Percentiles rank a stretch among this genome's conserved stretches.
These are phyloP conservation scores for Drosophila santomea DNA, from an alignment of 1,140 invertebrate species.

Conservation along the genomic window DNA sequence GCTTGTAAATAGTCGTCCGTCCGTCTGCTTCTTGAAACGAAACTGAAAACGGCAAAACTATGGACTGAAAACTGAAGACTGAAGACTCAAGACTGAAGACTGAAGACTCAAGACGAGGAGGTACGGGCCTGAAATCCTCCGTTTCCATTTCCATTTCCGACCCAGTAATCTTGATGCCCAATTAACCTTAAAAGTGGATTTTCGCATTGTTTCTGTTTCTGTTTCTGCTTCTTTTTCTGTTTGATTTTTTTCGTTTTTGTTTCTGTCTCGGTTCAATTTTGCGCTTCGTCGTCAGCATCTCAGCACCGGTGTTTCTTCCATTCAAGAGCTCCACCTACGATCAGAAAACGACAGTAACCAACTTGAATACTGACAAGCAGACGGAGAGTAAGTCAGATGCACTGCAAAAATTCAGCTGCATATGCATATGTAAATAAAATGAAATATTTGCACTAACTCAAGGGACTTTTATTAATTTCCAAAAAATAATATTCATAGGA, in stretches of 20 bases:
- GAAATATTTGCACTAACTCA: too few species aligned
- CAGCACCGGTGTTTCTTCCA: slow-evolving; percentile 43
- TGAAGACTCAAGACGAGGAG: slow-evolving; percentile 22
- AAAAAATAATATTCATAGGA: too few species aligned
- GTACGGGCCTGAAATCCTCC: slow-evolving; percentile 51
- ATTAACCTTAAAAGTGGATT: slow-evolving; percentile 85
- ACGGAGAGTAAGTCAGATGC: slow-evolving; percentile 17
- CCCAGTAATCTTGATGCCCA: slow-evolving; percentile 85
- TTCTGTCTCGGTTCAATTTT: slow-evolving; percentile 36
- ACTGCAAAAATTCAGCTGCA: slow-evolving; percentile 1
- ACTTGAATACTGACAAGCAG: slow-evolving; percentile 40
- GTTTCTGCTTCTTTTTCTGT: background rate
- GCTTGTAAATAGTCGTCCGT: slow-evolving; percentile 67
- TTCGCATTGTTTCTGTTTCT: slow-evolving; percentile 76
- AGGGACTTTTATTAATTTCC: too few species aligned
- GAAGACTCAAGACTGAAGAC: slow-evolving; percentile 2
- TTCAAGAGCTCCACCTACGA: slow-evolving; percentile 55
- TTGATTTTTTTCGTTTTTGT: slow-evolving; percentile 12
- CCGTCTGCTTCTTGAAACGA: slow-evolving; percentile 70
- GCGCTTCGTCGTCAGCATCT: slow-evolving; percentile 42
- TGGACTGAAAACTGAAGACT: slow-evolving; percentile 17
- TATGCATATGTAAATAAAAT: background rate
- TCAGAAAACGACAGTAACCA: slow-evolving; percentile 42
- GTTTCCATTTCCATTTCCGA: slow-evolving; percentile 84
- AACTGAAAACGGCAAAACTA: slow-evolving; percentile 52